Evolutionary conservation across 2,113 vertebrate genomes (phyloP), one percentile per base, ranked within the genome.

Genomic region (Aspiorhynchus laticeps): DNA sequence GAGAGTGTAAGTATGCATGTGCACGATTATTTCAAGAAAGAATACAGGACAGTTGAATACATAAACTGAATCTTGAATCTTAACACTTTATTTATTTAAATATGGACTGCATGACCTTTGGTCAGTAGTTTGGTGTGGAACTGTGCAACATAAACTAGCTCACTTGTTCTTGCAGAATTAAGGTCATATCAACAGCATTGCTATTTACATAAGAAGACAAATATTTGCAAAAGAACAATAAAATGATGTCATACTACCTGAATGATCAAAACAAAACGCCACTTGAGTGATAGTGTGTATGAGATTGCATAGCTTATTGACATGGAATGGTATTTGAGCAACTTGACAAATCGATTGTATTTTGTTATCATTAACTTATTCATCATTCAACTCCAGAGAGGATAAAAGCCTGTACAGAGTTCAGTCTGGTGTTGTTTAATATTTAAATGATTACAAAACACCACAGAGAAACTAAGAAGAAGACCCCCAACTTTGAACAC

Each of bases 391-490:
- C 36, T 24, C 31, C 17, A 31, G n/a, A 81, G 33, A 26, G 31
- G 48, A 63, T 33, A 77, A 65, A 74, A 31, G 36, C 2, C 36
- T 81, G 59, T 69, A 46, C 86, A 89, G 77, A 89, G 77, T 85
- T 85, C 86, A 87, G 15, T 28, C 74, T 80, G 36, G 8, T 81
- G 33, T 71, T 71, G 81, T 80, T 80, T 59, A 78, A 83, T 41
- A 77, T 79, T 56, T 56, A 78, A 79, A 85, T 88, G 48, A 80
- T 85, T 88, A 76, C 41, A 88, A 65, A 80, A 71, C 33, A 79
- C 28, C 48, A 61, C 10, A 31, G 79, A 28, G 12, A 80, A 56
- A 63, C 74, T 86, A 28, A 81, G 19, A 46, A 38, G n/a, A 59
- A 56, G 36, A 56, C 26, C 33, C 36, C 3, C 36, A 73, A 26